These are phyloP conservation scores for Eupithecia vulgata DNA, from an alignment of 2,888 invertebrate species.

Conservation along the genomic window DNA sequence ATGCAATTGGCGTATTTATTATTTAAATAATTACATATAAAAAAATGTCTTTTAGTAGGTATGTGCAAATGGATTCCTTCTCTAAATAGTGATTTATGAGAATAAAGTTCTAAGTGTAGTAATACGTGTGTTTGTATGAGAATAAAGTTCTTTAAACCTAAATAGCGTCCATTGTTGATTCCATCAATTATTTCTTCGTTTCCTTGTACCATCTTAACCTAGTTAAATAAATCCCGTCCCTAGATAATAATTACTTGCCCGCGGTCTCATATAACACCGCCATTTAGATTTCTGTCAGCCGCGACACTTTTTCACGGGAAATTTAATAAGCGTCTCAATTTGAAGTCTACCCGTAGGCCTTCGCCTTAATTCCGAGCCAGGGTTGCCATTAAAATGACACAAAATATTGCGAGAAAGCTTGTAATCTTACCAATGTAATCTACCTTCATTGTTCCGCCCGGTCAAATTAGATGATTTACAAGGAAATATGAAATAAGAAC, in stretches of 20 bases:
- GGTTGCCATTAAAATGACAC: constrained; percentile 23
- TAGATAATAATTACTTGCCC: constrained; percentile 26
- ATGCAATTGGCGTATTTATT: too few species aligned
- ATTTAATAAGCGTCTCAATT: constrained; percentile 54
- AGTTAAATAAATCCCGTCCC: constrained; percentile 12
- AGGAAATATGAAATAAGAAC: constrained; percentile 10
- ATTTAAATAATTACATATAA: too few species aligned
- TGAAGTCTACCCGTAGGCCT: constrained; percentile 44
- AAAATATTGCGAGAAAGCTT: constrained; percentile 12
- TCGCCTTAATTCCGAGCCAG: constrained; percentile 36
- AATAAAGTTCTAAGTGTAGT: too few species aligned
- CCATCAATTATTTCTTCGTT: background rate
- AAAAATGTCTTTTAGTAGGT: too few species aligned
- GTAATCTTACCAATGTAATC: constrained; percentile 15
- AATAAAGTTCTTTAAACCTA: too few species aligned
- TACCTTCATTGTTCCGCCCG: constrained; percentile 12
- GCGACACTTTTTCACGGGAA: constrained; percentile 53
- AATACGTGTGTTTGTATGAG: too few species aligned
- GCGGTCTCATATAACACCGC: constrained; percentile 25
- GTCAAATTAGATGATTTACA: constrained; percentile 11
- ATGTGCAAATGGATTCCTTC: background rate
- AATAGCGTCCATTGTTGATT: background rate
- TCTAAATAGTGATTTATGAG: background rate
- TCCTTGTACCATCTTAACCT: constrained; percentile 9
- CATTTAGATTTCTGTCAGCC: constrained; percentile 40